Conservation (phyloP, 2,888 invertebrate species). For the Strigamia crassipes region DNA sequence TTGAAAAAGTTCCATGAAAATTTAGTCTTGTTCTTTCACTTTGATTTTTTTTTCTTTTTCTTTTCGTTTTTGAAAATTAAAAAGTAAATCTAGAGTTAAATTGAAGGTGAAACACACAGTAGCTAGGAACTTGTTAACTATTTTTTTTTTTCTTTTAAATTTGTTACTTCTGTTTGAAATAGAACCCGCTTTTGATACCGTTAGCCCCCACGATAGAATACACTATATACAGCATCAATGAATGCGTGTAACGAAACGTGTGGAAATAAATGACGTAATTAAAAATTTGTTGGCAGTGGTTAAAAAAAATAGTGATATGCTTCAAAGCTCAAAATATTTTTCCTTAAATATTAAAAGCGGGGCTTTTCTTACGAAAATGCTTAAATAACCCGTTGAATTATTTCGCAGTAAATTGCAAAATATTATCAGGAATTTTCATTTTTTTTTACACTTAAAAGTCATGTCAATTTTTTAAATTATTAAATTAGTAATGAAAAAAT, state of each 20-base stretch:
- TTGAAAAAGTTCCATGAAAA: constrained; percentile 34
- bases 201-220: constrained; percentile 22
- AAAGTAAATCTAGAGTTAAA: constrained; percentile 16
- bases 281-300: constrained; percentile 17
- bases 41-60: background rate
- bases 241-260: background rate
- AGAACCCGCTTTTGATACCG: constrained; percentile 32
- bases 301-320: constrained; percentile 37
- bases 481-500: constrained; percentile 30
- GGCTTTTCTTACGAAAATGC: background rate
- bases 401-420: background rate
- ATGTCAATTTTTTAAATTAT: background rate
- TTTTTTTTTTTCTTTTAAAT: constrained; percentile 1
- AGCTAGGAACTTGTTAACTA: constrained; percentile 37
- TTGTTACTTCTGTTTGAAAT: constrained; percentile 8
- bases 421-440: background rate
- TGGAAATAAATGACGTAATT: constrained; percentile 10
- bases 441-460: background rate
- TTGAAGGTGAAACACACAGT: constrained; percentile 28
- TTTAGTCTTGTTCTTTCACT: constrained; percentile 8
- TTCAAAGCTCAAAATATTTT: constrained; percentile 28
- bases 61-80: background rate
- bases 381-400: background rate
- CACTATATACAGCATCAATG: constrained; percentile 20
- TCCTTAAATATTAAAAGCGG: constrained; percentile 14